These are phyloP conservation scores for Sclerurus mexicanus DNA, from an alignment of 2,113 vertebrate species.

Conservation along the genomic window DNA sequence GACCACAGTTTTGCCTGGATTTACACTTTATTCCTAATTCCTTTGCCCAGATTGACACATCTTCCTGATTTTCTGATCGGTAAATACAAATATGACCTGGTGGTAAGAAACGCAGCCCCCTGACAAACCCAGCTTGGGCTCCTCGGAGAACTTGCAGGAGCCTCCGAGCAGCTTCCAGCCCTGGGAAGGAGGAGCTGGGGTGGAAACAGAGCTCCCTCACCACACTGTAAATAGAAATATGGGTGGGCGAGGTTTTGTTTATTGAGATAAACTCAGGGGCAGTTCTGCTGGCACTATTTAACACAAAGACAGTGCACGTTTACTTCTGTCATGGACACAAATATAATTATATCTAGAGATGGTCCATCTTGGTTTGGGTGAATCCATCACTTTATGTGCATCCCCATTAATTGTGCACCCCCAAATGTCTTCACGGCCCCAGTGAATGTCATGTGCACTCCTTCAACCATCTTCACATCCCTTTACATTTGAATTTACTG, in stretches of 20 bases:
- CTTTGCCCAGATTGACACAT: background rate
- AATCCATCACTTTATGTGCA: background rate
- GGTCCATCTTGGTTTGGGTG: background rate
- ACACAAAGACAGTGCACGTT: rapidly evolving
- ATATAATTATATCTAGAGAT: background rate
- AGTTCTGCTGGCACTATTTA: background rate
- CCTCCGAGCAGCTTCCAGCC: background rate
- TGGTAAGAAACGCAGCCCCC: background rate
- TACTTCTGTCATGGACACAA: background rate
- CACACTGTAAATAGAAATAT: background rate
- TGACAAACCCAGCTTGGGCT: background rate
- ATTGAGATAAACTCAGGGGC: background rate
- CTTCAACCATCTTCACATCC: background rate
- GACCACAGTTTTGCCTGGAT: background rate
- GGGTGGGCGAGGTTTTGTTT: background rate
- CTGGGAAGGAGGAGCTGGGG: background rate
- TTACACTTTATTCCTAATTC: background rate
- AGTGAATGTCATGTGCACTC: rapidly evolving
- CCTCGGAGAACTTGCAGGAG: background rate
- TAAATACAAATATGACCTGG: rapidly evolving
- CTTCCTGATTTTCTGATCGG: background rate
- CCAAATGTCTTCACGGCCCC: background rate
- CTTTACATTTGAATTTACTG: no score
- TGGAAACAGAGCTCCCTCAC: rapidly evolving
- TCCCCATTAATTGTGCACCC: background rate